Evolutionary conservation across 2,797 vertebrate species (phyloP).

Genomic region (Tympanoctomys barrerae): DNA sequence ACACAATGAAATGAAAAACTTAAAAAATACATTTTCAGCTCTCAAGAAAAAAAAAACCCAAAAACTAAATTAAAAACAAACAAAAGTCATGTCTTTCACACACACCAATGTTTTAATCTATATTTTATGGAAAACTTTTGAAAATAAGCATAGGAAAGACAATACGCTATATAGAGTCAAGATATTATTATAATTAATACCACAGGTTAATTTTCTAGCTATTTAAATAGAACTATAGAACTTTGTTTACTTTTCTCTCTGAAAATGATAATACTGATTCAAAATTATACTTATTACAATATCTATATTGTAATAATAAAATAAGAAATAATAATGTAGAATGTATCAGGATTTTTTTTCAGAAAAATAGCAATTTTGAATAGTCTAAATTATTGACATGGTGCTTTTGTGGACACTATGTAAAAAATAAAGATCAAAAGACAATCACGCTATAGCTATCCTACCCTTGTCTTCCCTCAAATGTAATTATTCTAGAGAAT

Average conservation of each 20-base stretch:
- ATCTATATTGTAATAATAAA: too few species aligned
- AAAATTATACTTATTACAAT: background rate
- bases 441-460: constrained; percentile 38
- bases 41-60: too few species aligned
- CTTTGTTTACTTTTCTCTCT: constrained; percentile 19
- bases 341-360: background rate
- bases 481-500: constrained; percentile 78
- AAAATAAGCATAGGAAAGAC: constrained; percentile 28
- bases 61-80: background rate
- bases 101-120: background rate
- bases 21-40: background rate
- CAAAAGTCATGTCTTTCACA: background rate
- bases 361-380: constrained; percentile 45
- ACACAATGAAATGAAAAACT: constrained; percentile 1
- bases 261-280: constrained; percentile 40
- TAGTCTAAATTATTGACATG: constrained; percentile 19
- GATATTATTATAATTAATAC: constrained; percentile 44
- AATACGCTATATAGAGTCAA: constrained; percentile 14
- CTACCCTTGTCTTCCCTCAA: constrained; percentile 60
- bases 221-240: constrained; percentile 9
- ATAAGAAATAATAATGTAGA: constrained; percentile 25
- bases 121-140: constrained; percentile 12
- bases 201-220: background rate
- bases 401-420: constrained; percentile 59
- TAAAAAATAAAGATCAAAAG: constrained; percentile 67